phyloP scores from a whole-genome alignment of 2,888 invertebrate species.

The Drosophila mimica region DNA sequence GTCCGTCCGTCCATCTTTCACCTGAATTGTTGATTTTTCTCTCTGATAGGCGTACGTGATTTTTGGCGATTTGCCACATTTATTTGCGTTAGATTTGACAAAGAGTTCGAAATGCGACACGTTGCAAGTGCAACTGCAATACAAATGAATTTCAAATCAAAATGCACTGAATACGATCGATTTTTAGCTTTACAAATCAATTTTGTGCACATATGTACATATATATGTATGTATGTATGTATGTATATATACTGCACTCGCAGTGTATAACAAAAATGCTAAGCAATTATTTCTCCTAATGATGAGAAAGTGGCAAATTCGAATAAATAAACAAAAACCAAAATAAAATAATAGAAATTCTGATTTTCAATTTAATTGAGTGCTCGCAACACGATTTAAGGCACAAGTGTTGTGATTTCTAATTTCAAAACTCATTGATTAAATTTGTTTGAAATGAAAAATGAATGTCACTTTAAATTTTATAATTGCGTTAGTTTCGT shows the following conservation, averaged over 20 bases:
- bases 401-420: not conserved
- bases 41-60: constrained; percentile 63
- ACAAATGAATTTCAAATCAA: not conserved
- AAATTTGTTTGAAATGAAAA: not conserved
- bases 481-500: not conserved
- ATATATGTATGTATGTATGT: not conserved
- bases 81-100: constrained; percentile 55
- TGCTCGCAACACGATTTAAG: not conserved
- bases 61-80: constrained; percentile 65
- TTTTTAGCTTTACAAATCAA: constrained; percentile 1
- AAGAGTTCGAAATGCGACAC: constrained; percentile 1
- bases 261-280: not conserved
- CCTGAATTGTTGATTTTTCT: constrained; percentile 11
- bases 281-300: not conserved
- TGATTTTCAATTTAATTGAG: not conserved
- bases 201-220: not conserved
- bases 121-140: constrained; percentile 1
- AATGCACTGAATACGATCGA: not conserved
- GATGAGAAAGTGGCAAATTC: not conserved
- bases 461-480: not conserved
- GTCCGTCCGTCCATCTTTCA: not conserved
- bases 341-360: not conserved
- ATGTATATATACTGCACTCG: not conserved
- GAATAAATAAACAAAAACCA: not conserved
- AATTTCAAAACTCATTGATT: not conserved